phyloP scores from a whole-genome alignment of 2,797 vertebrate species.

The Ficedula albicollis region DNA sequence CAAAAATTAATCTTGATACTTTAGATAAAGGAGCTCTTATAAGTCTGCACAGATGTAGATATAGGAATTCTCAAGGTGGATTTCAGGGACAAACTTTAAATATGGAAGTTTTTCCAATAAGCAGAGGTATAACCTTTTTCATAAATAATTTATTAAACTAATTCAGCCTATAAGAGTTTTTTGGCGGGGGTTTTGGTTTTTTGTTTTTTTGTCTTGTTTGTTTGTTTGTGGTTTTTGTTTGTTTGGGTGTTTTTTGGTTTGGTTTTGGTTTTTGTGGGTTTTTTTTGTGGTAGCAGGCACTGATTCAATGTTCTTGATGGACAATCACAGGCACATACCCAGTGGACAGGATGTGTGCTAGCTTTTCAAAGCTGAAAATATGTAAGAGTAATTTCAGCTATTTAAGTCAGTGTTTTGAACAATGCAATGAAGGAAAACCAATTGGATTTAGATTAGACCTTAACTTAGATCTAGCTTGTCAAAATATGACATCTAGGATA shows the following conservation, averaged over 20 bases:
- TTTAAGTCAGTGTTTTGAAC: neutral
- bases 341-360: neutral
- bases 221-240: too few species aligned
- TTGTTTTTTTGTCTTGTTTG: neutral
- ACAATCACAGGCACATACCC: neutral
- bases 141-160: neutral
- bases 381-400: neutral
- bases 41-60: neutral
- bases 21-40: neutral
- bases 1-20: neutral
- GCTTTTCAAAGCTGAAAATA: neutral
- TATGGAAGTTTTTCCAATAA: neutral
- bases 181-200: neutral
- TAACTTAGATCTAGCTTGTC: neutral
- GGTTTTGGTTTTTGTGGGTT: neutral
- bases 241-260: neutral
- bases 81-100: neutral
- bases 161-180: neutral
- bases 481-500: neutral
- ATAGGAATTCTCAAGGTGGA: neutral
- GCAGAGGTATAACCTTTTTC: neutral
- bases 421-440: neutral
- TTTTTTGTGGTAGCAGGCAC: neutral
- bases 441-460: neutral
- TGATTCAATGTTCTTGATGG: neutral